phyloP scores from a whole-genome alignment of 2,797 vertebrate species.

The Melanogrammus aeglefinus region DNA sequence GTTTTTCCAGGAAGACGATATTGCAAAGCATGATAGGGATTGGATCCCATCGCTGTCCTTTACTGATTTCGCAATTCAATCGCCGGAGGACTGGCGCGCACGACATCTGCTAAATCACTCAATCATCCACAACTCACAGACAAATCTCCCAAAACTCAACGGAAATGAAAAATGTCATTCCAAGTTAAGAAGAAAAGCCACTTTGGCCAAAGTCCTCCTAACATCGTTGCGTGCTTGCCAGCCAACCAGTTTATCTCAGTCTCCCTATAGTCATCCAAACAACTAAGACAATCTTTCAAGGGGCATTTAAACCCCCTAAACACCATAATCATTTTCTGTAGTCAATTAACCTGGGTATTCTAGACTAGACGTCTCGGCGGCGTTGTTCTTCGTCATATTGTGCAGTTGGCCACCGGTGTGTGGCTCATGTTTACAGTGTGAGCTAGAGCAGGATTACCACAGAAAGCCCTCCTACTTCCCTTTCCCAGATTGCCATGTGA shows the following conservation, averaged over 20 bases:
- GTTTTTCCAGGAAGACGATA: not conserved
- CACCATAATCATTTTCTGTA: accelerated
- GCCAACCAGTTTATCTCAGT: not conserved
- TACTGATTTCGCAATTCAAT: conserved; percentile 68
- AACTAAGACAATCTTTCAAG: too few species aligned
- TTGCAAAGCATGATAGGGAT: not conserved
- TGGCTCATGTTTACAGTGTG: conserved; percentile 15
- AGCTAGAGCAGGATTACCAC: conserved; percentile 53
- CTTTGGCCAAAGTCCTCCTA: conserved; percentile 14
- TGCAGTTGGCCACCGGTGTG: conserved; percentile 6
- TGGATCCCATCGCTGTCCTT: conserved; percentile 74
- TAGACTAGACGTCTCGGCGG: conserved; percentile 34
- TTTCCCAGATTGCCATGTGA: conserved; percentile 35
- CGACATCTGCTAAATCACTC: conserved; percentile 5
- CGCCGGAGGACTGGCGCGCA: not conserved
- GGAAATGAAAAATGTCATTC: conserved; percentile 46
- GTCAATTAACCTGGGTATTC: conserved; percentile 40
- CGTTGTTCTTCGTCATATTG: conserved; percentile 43
- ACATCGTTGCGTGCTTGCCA: conserved; percentile 21
- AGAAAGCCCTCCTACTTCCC: conserved; percentile 54
- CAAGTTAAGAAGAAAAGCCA: conserved; percentile 23
- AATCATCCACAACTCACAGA: not conserved
- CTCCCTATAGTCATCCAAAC: not conserved
- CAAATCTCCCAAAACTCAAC: conserved; percentile 10
- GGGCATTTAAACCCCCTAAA: not conserved